A percentile compares a stretch with the other conserved stretches of the same genome.
Evolutionary conservation across 2,113 vertebrate species (phyloP).

Genomic region (Epinephelus cyanopodus): DNA sequence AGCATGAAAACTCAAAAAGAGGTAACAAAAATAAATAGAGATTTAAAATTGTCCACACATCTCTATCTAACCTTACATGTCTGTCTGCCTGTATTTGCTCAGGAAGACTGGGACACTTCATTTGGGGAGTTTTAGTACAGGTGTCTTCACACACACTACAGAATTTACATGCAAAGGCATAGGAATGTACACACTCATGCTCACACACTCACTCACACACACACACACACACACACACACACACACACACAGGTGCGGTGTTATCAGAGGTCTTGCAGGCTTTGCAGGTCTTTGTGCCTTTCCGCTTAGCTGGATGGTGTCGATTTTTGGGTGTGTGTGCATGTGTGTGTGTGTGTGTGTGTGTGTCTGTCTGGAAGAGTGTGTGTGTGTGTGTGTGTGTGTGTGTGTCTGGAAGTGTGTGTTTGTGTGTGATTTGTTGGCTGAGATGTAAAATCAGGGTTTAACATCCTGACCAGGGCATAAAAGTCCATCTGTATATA

Average conservation of each 20-base stretch:
- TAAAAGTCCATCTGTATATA: conserved; percentile 49
- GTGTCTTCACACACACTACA: conserved; percentile 46
- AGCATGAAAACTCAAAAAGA: neutral
- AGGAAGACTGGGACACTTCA: neutral
- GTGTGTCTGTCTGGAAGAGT: neutral
- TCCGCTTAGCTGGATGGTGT: conserved; percentile 95
- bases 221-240: conserved; percentile 40
- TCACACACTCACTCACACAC: conserved; percentile 34
- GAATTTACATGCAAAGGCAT: conserved; percentile 47
- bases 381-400: conserved; percentile 32
- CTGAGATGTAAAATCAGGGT: conserved; percentile 59
- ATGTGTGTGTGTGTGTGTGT: too few relatives aligned
- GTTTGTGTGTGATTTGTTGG: conserved; percentile 82
- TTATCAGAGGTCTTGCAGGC: conserved; percentile 98
- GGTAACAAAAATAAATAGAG: neutral
- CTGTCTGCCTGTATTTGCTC: neutral
- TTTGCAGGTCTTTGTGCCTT: conserved; percentile 91
- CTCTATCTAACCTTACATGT: neutral
- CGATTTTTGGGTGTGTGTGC: conserved; percentile 81
- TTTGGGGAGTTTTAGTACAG: conserved; percentile 17
- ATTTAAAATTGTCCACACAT: neutral
- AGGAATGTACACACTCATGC: conserved; percentile 9
- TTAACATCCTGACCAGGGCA: conserved; percentile 52
- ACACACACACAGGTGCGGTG: conserved; percentile 73
- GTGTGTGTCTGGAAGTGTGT: neutral